Base-by-base conservation (phyloP, 2,113 vertebrate species). In the Noctilio leporinus region DNA sequence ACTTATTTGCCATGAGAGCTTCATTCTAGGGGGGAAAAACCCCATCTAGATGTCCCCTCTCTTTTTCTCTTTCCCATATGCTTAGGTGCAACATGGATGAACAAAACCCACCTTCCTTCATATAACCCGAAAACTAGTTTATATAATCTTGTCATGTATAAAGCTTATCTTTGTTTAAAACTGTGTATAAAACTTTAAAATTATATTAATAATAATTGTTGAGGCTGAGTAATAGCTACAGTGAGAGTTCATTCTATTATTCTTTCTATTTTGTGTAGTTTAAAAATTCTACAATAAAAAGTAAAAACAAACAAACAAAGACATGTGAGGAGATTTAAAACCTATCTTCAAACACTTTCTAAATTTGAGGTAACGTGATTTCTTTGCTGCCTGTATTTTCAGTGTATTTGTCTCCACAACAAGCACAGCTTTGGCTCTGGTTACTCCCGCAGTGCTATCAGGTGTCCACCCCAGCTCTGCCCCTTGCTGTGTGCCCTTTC, bases 361-460 rank as follows among this genome's bases (percentile, higher is more conserved):
- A 81, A 91, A 93, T 85, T 78, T 64, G 38, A 73, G 53, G 76
- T 45, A 64, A 77, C 64, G 33, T 51, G 75, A 81, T 94, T 92
- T 95, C 51, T 93, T 81, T 73, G 77, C 62, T 95, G 95, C 84
- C 76, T 73, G 43, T 93, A 82, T 91, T 89, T 91, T 89, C 72
- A 57, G 76, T 78, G 85, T 83, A 57, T 90, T 90, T 89, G 94
- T 97, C 73, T 97, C 88, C 93, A 95, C 76, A 93, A 95, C 94
- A 95, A 95, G 93, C 69, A 45, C 35, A 93, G 38, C 67, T 70
- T 43, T 7, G 78, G 90, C 95, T 95, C 78, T 20, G 26, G 65
- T 95, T 97, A 72, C 87, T 73, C 2, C 12, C 53, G 64, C 90
- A 43, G 2, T 55, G 84, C 35, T 94, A 77, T 97, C 95, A 86